Evolutionary conservation across 2,113 vertebrate species (phyloP).

Genomic region (Notothenia rossii): DNA sequence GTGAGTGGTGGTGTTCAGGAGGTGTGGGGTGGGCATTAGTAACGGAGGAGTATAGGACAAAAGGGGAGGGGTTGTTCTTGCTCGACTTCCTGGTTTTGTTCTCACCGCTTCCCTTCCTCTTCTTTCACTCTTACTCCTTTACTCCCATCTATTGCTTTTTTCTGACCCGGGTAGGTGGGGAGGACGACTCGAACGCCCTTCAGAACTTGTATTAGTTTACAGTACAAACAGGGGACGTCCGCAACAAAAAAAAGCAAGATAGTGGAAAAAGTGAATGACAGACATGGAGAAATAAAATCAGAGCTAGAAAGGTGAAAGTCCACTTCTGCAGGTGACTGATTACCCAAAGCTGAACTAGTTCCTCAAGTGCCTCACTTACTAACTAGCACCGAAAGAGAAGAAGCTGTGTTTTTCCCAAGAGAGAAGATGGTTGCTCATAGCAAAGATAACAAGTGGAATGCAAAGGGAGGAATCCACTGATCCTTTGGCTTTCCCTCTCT

Average conservation of each 20-base stretch:
- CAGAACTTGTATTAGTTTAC: constrained; percentile 34
- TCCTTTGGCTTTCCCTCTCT: constrained; percentile 7
- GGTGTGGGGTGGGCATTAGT: neutral
- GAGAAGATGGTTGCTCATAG: neutral
- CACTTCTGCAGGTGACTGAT: constrained; percentile 43
- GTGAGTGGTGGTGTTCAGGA: constrained; percentile 31
- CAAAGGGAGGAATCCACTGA: constrained; percentile 42
- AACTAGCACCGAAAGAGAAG: constrained; percentile 16
- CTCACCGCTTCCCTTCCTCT: constrained; percentile 5
- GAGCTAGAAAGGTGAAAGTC: constrained; percentile 62
- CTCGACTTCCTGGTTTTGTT: constrained; percentile 62
- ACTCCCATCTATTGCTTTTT: neutral
- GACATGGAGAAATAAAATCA: constrained; percentile 36
- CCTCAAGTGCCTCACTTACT: constrained; percentile 17
- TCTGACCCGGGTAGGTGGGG: constrained; percentile 7
- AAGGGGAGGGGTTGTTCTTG: constrained; percentile 39
- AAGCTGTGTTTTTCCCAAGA: neutral
- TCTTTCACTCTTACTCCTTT: constrained; percentile 17
- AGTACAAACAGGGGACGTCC: constrained; percentile 52
- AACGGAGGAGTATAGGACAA: constrained; percentile 8
- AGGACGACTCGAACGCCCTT: neutral
- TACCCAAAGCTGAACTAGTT: neutral
- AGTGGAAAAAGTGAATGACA: constrained; percentile 42
- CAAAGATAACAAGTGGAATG: constrained; percentile 60
- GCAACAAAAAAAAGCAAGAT: neutral